phyloP scores from a whole-genome alignment of 2,888 invertebrate genomes.

The Acleris holmiana region DNA sequence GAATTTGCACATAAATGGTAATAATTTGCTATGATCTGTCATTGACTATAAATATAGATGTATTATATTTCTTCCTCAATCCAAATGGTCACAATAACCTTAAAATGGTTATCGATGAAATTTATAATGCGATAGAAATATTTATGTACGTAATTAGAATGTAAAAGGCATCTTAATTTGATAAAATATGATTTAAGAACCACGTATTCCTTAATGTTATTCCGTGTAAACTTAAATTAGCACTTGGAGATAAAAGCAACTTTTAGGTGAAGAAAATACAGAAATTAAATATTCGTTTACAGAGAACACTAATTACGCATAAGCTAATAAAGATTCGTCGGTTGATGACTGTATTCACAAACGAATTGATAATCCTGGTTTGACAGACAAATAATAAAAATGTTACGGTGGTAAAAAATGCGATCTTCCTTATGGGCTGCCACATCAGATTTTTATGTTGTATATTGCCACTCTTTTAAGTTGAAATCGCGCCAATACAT shows the following conservation, averaged over 20 bases:
- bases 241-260: neutral
- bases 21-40: slow-evolving; percentile 64
- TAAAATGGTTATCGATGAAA: slow-evolving; percentile 50
- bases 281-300: slow-evolving; percentile 48
- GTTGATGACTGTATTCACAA: slow-evolving; percentile 61
- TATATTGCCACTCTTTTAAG: slow-evolving; percentile 81
- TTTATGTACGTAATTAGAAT: slow-evolving; percentile 48
- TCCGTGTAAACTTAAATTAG: neutral
- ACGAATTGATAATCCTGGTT: slow-evolving; percentile 66
- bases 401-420: slow-evolving; percentile 55
- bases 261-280: slow-evolving; percentile 1
- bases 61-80: slow-evolving; percentile 43
- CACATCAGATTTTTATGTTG: slow-evolving; percentile 71
- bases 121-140: slow-evolving; percentile 50
- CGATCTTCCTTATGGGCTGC: slow-evolving; percentile 67
- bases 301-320: slow-evolving; percentile 56
- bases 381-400: slow-evolving; percentile 71
- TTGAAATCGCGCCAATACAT: slow-evolving; percentile 80
- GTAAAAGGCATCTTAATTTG: slow-evolving; percentile 37
- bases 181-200: slow-evolving; percentile 34
- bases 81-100: slow-evolving; percentile 43
- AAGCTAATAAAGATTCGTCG: slow-evolving; percentile 61
- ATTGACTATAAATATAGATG: slow-evolving; percentile 57
- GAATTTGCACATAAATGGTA: slow-evolving; percentile 63
- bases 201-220: neutral